Percentiles rank a stretch among this genome's conserved stretches.
Conservation (phyloP, 2,888 invertebrate species). For the Salticus scenicus region DNA sequence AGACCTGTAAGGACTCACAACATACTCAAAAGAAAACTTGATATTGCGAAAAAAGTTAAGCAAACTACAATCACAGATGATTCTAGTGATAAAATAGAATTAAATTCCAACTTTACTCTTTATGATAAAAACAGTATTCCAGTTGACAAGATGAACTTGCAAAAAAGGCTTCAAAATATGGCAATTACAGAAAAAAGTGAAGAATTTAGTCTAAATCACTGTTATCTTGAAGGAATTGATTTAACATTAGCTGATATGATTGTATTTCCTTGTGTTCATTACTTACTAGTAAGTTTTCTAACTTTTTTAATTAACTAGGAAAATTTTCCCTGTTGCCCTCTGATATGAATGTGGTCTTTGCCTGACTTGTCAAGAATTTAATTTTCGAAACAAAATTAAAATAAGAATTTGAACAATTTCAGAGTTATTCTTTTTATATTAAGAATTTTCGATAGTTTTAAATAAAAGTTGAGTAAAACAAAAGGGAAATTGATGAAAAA, state of each 20-base stretch:
- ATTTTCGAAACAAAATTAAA: too few relatives aligned
- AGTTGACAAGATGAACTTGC: conserved; percentile 2
- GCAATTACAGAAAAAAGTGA: conserved; percentile 54
- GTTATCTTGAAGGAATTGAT: conserved; percentile 87
- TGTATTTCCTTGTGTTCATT: conserved; percentile 83
- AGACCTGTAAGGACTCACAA: conserved; percentile 91
- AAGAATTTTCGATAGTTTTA: too few relatives aligned
- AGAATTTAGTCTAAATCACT: conserved; percentile 78
- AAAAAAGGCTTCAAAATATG: conserved; percentile 30
- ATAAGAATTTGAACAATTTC: too few relatives aligned
- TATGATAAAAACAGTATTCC: conserved; percentile 24
- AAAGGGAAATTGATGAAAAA: too few relatives aligned
- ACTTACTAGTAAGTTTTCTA: conserved; percentile 74
- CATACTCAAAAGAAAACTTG: conserved; percentile 84
- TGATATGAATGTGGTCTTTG: too few relatives aligned
- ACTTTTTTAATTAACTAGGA: too few relatives aligned
- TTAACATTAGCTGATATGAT: conserved; percentile 90
- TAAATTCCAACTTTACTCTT: conserved; percentile 16
- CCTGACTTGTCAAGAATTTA: too few relatives aligned
- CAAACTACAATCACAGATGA: background rate
- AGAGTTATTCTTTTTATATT: too few relatives aligned
- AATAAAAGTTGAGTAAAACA: too few relatives aligned
- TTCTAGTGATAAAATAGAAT: too few relatives aligned
- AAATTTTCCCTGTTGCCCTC: too few relatives aligned
- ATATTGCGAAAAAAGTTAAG: conserved; percentile 73